A percentile compares a stretch with the other conserved stretches of the same genome.
Conservation (phyloP, 2,113 vertebrate genomes). For the Embiotoca jacksoni region DNA sequence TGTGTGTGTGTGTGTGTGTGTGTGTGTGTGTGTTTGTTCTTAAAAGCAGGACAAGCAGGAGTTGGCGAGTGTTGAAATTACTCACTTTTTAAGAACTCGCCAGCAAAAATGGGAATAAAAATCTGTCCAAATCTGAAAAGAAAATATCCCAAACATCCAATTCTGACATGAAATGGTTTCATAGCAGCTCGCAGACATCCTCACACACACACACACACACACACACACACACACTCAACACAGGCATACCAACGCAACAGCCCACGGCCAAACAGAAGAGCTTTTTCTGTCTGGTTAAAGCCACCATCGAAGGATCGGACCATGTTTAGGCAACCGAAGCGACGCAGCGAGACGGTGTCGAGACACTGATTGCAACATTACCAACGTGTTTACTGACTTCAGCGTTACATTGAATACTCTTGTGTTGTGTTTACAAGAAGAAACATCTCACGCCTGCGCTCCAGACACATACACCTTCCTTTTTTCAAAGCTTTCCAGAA, state of each 20-base stretch:
- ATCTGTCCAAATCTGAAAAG: not conserved
- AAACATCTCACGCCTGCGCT: no score
- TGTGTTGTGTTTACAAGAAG: no score
- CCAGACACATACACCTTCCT: no score
- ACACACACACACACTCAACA: no score
- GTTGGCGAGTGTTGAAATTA: not conserved
- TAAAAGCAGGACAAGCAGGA: not conserved
- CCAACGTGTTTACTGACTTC: no score
- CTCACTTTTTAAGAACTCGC: not conserved
- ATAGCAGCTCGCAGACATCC: slow-evolving; percentile 6
- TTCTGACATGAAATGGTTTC: slow-evolving; percentile 9
- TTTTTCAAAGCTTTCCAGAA: no score
- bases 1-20: no score
- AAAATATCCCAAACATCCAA: not conserved
- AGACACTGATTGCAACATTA: no score
- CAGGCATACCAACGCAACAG: not conserved
- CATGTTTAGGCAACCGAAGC: slow-evolving; percentile 47
- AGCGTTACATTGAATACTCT: no score
- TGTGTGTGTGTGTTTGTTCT: no score
- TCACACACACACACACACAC: not conserved
- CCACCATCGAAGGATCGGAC: not conserved
- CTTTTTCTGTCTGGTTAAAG: not conserved
- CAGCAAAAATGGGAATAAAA: not conserved
- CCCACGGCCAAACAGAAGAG: slow-evolving; percentile 15
- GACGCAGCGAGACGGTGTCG: no score